Percentiles rank a stretch among this genome's conserved stretches.
These are phyloP conservation scores for Pseudotriccus pelzelni DNA, from an alignment of 2,797 vertebrate species.

Conservation along the genomic window DNA sequence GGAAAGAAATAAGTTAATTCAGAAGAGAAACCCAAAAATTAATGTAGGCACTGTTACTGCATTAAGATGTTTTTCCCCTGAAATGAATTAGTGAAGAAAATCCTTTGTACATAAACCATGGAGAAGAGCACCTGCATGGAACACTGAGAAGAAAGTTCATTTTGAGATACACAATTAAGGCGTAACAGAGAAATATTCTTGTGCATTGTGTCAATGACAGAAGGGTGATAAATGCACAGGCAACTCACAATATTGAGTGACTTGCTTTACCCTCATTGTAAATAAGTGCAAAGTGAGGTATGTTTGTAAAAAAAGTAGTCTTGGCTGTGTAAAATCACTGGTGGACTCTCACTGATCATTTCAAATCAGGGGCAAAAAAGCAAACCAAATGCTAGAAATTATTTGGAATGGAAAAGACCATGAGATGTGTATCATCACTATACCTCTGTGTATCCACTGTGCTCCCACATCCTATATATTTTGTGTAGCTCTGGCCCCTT, in stretches of 20 bases:
- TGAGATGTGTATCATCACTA: background rate
- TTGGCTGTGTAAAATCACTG: background rate
- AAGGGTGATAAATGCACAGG: background rate
- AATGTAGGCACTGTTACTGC: background rate
- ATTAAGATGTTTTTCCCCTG: background rate
- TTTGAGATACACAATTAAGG: background rate
- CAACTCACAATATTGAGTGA: background rate
- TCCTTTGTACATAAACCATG: background rate
- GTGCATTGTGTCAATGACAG: background rate
- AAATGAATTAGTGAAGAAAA: background rate
- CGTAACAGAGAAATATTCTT: background rate
- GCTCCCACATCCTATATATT: background rate
- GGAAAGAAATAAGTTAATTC: background rate
- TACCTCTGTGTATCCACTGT: background rate
- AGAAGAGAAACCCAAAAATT: background rate
- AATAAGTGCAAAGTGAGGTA: background rate
- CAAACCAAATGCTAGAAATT: background rate
- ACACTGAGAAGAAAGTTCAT: background rate
- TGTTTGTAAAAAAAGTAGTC: background rate
- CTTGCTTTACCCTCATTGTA: background rate
- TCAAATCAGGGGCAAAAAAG: background rate
- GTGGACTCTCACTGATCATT: background rate
- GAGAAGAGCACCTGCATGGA: background rate
- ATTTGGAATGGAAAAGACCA: background rate
- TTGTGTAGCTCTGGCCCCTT: background rate